Conservation (phyloP, 2,113 vertebrate genomes). For the Scolopax mira region DNA sequence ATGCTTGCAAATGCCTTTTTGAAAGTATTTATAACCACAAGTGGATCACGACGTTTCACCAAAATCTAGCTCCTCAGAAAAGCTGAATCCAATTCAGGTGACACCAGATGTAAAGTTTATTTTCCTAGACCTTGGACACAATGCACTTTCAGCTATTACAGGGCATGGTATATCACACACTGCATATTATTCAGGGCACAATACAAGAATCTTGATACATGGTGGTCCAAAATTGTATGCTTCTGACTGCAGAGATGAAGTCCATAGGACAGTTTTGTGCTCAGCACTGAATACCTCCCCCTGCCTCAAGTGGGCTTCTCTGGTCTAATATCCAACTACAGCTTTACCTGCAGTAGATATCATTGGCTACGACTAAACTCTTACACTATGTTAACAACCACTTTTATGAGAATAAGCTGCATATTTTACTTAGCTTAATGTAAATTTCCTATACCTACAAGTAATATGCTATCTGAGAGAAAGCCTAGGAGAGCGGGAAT, state of each 20-base stretch:
- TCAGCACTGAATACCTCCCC: not conserved
- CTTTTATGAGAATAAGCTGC: not conserved
- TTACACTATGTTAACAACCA: not conserved
- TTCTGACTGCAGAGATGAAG: not conserved
- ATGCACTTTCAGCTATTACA: not conserved
- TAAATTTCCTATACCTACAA: not conserved
- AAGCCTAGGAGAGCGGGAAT: not conserved
- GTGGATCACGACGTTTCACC: not conserved
- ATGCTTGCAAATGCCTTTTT: conserved; percentile 22
- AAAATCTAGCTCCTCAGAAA: conserved; percentile 40
- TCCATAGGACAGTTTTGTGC: not conserved
- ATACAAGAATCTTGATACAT: not conserved
- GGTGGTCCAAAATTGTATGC: not conserved
- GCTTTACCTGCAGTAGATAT: not conserved
- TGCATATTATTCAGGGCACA: not conserved
- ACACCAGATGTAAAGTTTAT: not conserved
- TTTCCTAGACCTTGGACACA: conserved; percentile 16
- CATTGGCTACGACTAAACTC: not conserved
- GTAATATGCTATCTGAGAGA: not conserved
- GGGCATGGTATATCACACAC: not conserved
- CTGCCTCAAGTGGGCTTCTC: not conserved
- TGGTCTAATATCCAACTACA: not conserved
- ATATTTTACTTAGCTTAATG: not conserved
- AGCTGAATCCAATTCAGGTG: not conserved
- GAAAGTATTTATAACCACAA: conserved; percentile 40